Conservation (phyloP, 1,140 invertebrate genomes). For the Nixonia krombeini region DNA sequence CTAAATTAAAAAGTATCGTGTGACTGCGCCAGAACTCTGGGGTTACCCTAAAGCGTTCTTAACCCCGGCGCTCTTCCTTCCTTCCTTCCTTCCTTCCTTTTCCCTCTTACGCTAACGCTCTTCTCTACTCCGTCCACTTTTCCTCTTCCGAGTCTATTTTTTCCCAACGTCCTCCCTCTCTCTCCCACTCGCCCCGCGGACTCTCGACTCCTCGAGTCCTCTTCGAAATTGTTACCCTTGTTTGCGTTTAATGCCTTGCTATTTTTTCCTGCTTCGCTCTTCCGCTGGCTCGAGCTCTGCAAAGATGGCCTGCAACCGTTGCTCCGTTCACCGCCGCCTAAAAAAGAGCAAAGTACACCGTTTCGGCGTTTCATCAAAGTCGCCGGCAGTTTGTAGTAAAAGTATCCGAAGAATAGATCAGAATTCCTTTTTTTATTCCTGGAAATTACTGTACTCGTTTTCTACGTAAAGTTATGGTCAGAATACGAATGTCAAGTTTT, state of each 20-base stretch:
- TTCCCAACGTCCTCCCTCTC: slow-evolving; percentile 36
- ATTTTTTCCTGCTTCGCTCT: slow-evolving; percentile 49
- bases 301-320: slow-evolving; percentile 24
- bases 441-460: too few relatives aligned
- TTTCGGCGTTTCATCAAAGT: too few relatives aligned
- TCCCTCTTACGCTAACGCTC: slow-evolving; percentile 15
- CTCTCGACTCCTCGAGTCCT: slow-evolving; percentile 61
- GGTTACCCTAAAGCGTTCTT: slow-evolving; percentile 63
- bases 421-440: too few relatives aligned
- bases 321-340: slow-evolving; percentile 27
- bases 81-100: slow-evolving; percentile 31
- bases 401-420: too few relatives aligned
- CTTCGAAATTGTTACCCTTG: slow-evolving; percentile 66
- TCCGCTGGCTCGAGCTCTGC: slow-evolving; percentile 16
- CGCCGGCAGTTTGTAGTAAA: too few relatives aligned
- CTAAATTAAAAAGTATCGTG: slow-evolving; percentile 72
- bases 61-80: slow-evolving; percentile 50
- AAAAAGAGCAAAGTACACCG: not conserved
- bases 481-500: too few relatives aligned
- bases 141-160: slow-evolving; percentile 49
- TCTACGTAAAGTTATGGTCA: too few relatives aligned
- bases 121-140: slow-evolving; percentile 37
- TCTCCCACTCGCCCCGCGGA: slow-evolving; percentile 41
- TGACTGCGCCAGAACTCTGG: slow-evolving; percentile 62
- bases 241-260: slow-evolving; percentile 64